Evolutionary conservation across 2,888 invertebrate genomes (phyloP).

Genomic region (Diachrysia chrysitis): DNA sequence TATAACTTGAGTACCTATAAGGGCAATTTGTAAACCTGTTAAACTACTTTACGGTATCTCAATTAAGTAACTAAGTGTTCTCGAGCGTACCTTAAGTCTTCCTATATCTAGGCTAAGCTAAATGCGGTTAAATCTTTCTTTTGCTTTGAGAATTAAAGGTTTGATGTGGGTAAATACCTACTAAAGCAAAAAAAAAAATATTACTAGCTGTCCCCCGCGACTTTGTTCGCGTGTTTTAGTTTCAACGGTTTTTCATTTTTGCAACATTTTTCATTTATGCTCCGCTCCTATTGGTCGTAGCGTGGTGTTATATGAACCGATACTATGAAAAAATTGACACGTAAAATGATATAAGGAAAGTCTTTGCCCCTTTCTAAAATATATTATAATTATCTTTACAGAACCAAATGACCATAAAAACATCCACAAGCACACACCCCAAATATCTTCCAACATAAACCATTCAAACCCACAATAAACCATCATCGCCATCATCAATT

Average conservation of each 20-base stretch:
- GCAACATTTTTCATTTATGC: too few relatives aligned
- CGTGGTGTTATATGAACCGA: too few relatives aligned
- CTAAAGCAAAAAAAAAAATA: too few relatives aligned
- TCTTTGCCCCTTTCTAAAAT: too few relatives aligned
- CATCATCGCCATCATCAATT: slow-evolving; percentile 43
- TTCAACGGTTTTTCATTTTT: too few relatives aligned
- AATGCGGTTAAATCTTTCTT: background rate
- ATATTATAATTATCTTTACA: too few relatives aligned
- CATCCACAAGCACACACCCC: background rate
- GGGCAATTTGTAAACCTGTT: slow-evolving; percentile 26
- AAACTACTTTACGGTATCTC: slow-evolving; percentile 38
- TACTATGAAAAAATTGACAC: too few relatives aligned
- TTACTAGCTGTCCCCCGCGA: too few relatives aligned
- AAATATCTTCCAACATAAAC: slow-evolving; percentile 4
- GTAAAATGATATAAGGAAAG: too few relatives aligned
- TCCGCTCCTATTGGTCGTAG: too few relatives aligned
- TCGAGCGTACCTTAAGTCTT: slow-evolving; percentile 46
- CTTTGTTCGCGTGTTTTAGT: too few relatives aligned
- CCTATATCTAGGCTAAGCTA: slow-evolving; percentile 23
- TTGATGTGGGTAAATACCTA: background rate
- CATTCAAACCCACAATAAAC: slow-evolving; percentile 15
- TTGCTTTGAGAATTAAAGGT: background rate
- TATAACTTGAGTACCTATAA: slow-evolving; percentile 10
- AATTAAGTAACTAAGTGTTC: slow-evolving; percentile 51
- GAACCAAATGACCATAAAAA: slow-evolving; percentile 3